Evolutionary conservation across 2,113 vertebrate species (phyloP).

Genomic region (Chaetodon auriga): DNA sequence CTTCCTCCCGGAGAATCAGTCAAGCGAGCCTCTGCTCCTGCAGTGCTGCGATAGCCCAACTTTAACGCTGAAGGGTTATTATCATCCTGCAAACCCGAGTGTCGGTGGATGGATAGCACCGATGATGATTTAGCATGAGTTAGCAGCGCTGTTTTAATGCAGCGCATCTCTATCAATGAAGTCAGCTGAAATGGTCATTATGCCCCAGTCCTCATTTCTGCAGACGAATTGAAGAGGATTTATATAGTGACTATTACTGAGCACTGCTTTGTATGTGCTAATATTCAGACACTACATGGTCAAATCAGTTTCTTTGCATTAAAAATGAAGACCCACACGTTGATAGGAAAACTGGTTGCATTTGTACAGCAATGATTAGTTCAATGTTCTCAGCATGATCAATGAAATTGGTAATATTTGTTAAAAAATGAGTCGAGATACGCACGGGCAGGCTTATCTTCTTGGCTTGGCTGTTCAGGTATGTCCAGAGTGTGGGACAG

Average conservation of each 20-base stretch:
- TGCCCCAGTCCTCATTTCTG: background rate
- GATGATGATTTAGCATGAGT: slow-evolving; percentile 30
- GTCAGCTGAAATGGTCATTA: background rate
- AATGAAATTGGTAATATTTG: background rate
- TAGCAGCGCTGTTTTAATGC: slow-evolving; percentile 19
- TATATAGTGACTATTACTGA: background rate
- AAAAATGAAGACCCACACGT: background rate
- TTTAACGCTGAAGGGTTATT: slow-evolving; percentile 15
- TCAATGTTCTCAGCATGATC: background rate
- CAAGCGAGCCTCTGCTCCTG: slow-evolving; percentile 28
- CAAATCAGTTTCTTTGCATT: background rate
- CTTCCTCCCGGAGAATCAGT: slow-evolving; percentile 36
- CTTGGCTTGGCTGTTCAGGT: background rate
- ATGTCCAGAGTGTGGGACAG: background rate
- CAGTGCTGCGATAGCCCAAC: slow-evolving; percentile 1
- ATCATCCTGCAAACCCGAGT: background rate
- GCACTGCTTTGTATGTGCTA: background rate
- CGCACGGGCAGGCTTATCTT: background rate
- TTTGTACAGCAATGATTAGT: background rate
- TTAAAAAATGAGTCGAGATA: background rate
- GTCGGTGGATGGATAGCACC: background rate
- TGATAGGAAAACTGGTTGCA: background rate
- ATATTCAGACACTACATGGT: background rate
- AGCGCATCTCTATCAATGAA: background rate
- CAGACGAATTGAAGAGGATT: background rate